A percentile compares a stretch with the other conserved stretches of the same genome.
Evolutionary conservation across 2,113 vertebrate genomes (phyloP).

Genomic region (Elephantulus edwardii): DNA sequence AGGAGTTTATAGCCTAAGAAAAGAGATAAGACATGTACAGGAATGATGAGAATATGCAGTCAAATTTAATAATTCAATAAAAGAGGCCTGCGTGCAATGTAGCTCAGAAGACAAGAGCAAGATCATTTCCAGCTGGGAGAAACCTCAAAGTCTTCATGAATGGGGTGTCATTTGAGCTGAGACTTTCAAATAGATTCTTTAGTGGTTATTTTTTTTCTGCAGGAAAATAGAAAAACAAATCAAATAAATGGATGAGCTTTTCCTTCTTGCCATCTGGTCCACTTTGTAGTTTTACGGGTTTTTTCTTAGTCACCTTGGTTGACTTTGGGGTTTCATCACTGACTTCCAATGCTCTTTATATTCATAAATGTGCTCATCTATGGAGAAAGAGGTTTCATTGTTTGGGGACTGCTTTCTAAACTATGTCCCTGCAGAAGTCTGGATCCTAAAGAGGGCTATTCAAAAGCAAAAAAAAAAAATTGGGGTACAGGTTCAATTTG

Average conservation of each 20-base stretch:
- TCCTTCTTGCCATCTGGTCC: neutral
- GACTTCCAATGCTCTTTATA: neutral
- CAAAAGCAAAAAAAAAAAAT: neutral
- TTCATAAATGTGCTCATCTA: neutral
- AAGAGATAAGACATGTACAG: neutral
- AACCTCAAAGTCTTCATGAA: neutral
- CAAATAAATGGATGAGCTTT: neutral
- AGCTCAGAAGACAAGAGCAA: neutral
- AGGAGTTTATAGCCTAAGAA: neutral
- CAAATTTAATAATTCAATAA: neutral
- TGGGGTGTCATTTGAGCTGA: constrained; percentile 3
- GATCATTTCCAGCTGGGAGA: constrained; percentile 36
- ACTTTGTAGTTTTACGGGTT: constrained; percentile 2
- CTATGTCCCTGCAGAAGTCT: neutral
- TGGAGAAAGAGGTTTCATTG: neutral
- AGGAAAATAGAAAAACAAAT: constrained; percentile 35
- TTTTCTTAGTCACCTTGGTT: constrained; percentile 40
- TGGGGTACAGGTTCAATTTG: neutral
- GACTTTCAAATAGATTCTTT: constrained; percentile 40
- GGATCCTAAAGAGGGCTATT: too few species aligned
- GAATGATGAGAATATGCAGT: neutral
- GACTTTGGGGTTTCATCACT: neutral
- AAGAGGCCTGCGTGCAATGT: neutral
- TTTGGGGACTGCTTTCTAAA: neutral
- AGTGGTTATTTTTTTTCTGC: neutral